Conservation (phyloP, 2,113 vertebrate species). For the Grammomys surdaster region DNA sequence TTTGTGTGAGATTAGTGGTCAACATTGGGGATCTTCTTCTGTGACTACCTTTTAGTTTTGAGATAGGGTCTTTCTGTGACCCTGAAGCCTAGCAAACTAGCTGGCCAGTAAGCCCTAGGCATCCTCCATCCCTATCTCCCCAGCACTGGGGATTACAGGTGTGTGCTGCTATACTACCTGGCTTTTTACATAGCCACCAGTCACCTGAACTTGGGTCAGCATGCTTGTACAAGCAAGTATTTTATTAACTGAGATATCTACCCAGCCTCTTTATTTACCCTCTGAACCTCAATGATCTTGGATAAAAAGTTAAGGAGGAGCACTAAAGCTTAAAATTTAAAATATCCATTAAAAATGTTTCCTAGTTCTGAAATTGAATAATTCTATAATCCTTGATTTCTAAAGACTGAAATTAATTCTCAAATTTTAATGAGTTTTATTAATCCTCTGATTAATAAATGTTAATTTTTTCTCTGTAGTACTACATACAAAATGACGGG, state of each 20-base stretch:
- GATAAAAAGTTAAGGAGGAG: background rate
- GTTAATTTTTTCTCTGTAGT: background rate
- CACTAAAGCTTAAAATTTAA: slow-evolving; percentile 19
- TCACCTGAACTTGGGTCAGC: background rate
- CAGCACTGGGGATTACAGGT: background rate
- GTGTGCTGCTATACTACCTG: too few relatives aligned
- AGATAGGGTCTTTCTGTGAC: background rate
- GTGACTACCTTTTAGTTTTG: too few relatives aligned
- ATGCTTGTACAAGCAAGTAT: background rate
- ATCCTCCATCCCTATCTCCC: background rate
- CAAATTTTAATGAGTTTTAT: background rate
- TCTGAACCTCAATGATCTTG: background rate
- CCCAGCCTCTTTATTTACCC: background rate
- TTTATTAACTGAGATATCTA: background rate
- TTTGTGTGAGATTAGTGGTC: background rate
- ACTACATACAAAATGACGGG: background rate
- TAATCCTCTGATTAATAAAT: background rate
- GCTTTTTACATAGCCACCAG: background rate
- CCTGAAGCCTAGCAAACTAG: background rate
- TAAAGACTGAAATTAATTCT: slow-evolving; percentile 21
- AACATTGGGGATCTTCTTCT: too few relatives aligned
- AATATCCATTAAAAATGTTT: background rate
- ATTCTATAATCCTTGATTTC: background rate
- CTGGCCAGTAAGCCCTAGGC: background rate
- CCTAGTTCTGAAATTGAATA: background rate